phyloP scores from a whole-genome alignment of 2,797 vertebrate genomes.

The Sciaenops ocellatus region DNA sequence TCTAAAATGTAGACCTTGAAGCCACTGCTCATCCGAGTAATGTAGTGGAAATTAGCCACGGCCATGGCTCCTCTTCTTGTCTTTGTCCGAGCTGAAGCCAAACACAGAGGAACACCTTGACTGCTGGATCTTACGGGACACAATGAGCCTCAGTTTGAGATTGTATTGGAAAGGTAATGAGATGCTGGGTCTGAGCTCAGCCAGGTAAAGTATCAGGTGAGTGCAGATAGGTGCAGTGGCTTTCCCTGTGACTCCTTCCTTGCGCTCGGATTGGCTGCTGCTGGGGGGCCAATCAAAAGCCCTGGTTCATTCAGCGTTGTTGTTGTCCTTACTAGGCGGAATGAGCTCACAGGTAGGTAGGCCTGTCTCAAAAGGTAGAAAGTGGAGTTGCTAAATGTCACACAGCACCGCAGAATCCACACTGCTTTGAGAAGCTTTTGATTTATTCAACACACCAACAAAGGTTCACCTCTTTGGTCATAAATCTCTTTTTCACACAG shows the following conservation, averaged over 20 bases:
- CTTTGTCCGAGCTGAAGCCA: slow-evolving; percentile 56
- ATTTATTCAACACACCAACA: background rate
- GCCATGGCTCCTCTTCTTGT: slow-evolving; percentile 81
- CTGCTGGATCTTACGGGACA: slow-evolving; percentile 60
- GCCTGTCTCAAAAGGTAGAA: slow-evolving; percentile 54
- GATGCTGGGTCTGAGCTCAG: slow-evolving; percentile 68
- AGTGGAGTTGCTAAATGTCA: slow-evolving; percentile 54
- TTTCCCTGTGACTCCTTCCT: slow-evolving; percentile 70
- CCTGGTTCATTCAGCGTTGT: slow-evolving; percentile 56
- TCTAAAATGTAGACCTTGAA: slow-evolving; percentile 90
- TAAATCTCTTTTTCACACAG: background rate
- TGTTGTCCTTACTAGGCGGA: slow-evolving; percentile 63
- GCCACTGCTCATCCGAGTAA: slow-evolving; percentile 89
- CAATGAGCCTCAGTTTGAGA: slow-evolving; percentile 66
- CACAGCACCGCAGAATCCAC: slow-evolving; percentile 9
- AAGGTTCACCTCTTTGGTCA: background rate
- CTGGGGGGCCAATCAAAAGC: slow-evolving; percentile 68
- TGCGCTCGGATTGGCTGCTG: slow-evolving; percentile 76
- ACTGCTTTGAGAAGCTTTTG: background rate
- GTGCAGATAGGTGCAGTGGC: slow-evolving; percentile 68
- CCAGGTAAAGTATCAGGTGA: slow-evolving; percentile 82
- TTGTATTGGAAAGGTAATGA: slow-evolving; percentile 78
- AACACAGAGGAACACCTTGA: slow-evolving; percentile 54
- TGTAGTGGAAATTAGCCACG: slow-evolving; percentile 89
- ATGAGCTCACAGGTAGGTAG: slow-evolving; percentile 60